Base-by-base conservation (phyloP, 2,797 vertebrate genomes). In the Hyperoplus lanceolatus region DNA sequence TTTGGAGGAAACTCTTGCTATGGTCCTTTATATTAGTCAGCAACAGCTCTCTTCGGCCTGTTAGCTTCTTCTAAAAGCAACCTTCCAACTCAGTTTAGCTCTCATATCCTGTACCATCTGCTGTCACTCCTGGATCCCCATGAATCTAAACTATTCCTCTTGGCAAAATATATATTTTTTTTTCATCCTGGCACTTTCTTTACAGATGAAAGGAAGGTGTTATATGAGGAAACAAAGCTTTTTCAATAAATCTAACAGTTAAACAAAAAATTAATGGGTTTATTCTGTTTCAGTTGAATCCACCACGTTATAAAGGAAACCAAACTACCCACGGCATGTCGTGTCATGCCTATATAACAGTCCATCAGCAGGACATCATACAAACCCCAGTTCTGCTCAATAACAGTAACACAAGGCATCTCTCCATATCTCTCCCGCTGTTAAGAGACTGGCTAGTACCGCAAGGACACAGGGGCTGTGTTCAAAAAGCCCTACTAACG, bases 81-180 rank as follows among this genome's bases (percentile, higher is more conserved):
- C 21, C 29, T 15, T 46, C 39, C 38, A 11, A 5, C 43, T 64
- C 49, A 13, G 15, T 39, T n/a, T 21, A 10, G 11, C 9, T 54
- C 56, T 62, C 39, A 62, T 72, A 50, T 50, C 18, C 45, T 41
- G 69, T 15, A 42, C 57, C 63, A 46, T 58, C 63, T 72, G 58
- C 11, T 41, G 56, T 62, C 68, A 54, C 43, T 56, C 41, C 45
- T 14, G 38, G 5, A 56, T 38, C 45, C 58, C n/a, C 29, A 49
- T 59, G n/a, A 12, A 50, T 58, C 14, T 54, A 58, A 65, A 58
- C 41, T n/a, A 67, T 62, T 61, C 29, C 16, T 18, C 21, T 58
- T 2, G 14, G 21, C 50, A 38, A 43, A 36, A 21, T 71, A 6
- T 12, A 15, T 54, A 65, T 59, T 16, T 16, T 77, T 48, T 46